Base-by-base conservation (phyloP, 2,888 invertebrate species). In the Quadroppia sp. region DNA sequence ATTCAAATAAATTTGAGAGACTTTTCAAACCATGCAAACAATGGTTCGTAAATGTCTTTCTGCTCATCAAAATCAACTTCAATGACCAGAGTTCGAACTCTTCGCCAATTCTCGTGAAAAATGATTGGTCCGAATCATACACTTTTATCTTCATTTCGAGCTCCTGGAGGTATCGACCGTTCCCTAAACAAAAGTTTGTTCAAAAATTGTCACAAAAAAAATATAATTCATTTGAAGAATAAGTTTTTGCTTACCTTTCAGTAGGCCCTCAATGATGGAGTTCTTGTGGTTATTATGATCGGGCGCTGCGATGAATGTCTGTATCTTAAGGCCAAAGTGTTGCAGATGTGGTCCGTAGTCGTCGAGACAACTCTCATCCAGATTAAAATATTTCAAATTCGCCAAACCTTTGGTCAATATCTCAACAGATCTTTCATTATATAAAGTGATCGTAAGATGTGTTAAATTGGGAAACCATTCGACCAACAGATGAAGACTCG, bases 361-460 rank as follows among this genome's bases (percentile, higher is more conserved):
- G 13, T 74, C 56, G 17, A 74, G 71, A 30, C 42, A 25, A 25
- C 71, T 71, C 13, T 74, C 70, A 42, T 53, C 74, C 32, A 74
- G 30, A 53, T 70, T 71, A 30, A 74, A 45, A 71, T 74, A 74
- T 20, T 74, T 71, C 15, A 74, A 45, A 45, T 74, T 70, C 25
- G 59, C 32, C 36, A 74, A 59, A 36, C 71, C 71, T n/a, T 48
- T 28, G n/a, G 53, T 36, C 30, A 74, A 56, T 4, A 45, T 56
- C 13, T 30, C 53, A 2, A 74, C 36, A 9, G 70, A 64, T 15
- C 17, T 53, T 30, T 74, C 74, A 40, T 61, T 70, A 61, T 59
- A 74, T 30, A 74, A 17, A 40, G 70, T 71, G 13, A 74, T 36
- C 0, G 71, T 74, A 0, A 74, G 56, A 61, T 74, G 74, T 20